phyloP scores from a whole-genome alignment of 2,888 invertebrate genomes.

The Xanthorhoe spadicearia region DNA sequence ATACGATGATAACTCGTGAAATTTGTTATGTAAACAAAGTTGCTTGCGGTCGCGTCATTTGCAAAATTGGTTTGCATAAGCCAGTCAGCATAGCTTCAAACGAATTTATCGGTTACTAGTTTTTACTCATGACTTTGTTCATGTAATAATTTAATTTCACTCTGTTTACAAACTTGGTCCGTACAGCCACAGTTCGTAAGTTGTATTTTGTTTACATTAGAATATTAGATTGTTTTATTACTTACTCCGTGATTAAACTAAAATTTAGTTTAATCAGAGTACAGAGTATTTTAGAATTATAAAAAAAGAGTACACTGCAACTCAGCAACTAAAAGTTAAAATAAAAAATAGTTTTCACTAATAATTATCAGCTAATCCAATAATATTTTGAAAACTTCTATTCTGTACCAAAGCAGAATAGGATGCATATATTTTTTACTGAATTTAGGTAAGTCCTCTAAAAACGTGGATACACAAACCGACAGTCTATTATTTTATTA shows the following conservation, averaged over 20 bases:
- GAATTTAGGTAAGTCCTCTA: background rate
- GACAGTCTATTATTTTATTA: background rate
- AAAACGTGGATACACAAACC: background rate
- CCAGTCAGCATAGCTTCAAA: conserved; percentile 25
- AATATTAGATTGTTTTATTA: too few species aligned
- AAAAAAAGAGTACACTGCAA: too few species aligned
- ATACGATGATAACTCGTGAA: conserved; percentile 21
- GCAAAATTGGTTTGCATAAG: conserved; percentile 36
- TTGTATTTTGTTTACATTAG: background rate
- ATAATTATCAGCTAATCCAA: too few species aligned
- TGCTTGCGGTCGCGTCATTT: conserved; percentile 28
- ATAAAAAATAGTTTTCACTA: too few species aligned
- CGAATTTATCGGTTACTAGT: conserved; percentile 18
- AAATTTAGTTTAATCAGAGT: too few species aligned
- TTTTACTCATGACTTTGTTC: conserved; percentile 3
- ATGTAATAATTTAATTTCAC: background rate
- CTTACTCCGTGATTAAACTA: too few species aligned
- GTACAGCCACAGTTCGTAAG: background rate
- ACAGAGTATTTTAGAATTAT: too few species aligned
- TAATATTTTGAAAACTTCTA: too few species aligned
- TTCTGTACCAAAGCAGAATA: too few species aligned
- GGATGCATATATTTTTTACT: too few species aligned
- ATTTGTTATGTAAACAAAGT: conserved; percentile 27
- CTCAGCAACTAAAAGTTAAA: too few species aligned
- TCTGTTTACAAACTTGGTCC: background rate